Base-by-base conservation (phyloP, 1,140 invertebrate species). In the Drosophila teissieri region DNA sequence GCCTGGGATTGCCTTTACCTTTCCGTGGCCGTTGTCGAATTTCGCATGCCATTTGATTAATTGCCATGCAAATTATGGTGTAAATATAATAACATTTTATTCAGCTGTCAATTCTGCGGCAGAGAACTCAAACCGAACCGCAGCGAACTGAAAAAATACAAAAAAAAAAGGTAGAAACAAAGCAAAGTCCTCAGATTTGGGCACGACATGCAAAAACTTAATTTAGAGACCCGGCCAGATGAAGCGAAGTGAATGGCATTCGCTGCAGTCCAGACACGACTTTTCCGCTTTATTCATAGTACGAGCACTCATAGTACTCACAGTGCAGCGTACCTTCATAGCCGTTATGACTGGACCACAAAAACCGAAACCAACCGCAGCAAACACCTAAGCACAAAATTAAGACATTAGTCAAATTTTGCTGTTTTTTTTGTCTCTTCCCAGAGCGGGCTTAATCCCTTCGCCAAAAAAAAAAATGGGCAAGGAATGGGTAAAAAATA, bases 71-170 rank as follows among this genome's bases (percentile, higher is more conserved):
- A 89, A 89, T 89, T 89, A 89, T 89, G 84, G 84, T 89, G 84
- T 89, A 89, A 89, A 89, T 89, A 89, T 89, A 89, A 89, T 89
- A 89, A 89, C 84, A 89, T 89, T 89, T 89, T 89, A 89, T 89
- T 89, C 84, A 89, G 85, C 84, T 89, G 84, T 89, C 84, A 89
- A 89, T 89, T 89, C 55, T 55, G 67, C 49, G 80, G 73, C 75
- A 68, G 58, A 74, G 70, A 76, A 39, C 12, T 19, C 37, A 14
- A 39, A 14, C 31, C 31, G 8, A 31, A 56, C 42, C 19, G 19
- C 19, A 19, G 19, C 19, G 19, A 19, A 19, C 1, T 19, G 19
- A 2, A 19, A 19, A 79, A 12, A 37, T 39, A 60, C 1, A 2
- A 19, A 19, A 79, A 12, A 37, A 44, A 60, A 24, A 31, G 31